Percentiles rank a stretch among this genome's conserved stretches.
phyloP scores from a whole-genome alignment of 92 coral and sea anemone genomes.

The Diadumene lineata region DNA sequence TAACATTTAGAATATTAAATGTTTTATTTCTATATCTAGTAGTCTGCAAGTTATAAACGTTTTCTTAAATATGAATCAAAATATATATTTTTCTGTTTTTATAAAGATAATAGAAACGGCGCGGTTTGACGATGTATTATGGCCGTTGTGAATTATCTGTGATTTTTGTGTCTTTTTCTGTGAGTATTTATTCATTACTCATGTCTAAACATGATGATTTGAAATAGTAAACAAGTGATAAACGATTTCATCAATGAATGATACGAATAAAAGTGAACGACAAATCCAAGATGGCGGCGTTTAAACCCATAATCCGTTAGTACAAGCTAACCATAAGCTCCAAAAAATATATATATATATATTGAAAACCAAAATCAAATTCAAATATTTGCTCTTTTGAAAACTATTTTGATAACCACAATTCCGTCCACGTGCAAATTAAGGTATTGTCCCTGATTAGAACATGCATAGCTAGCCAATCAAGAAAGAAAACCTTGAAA shows the following conservation, averaged over 20 bases:
- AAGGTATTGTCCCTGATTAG: no score
- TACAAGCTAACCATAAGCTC: no score
- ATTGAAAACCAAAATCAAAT: no score
- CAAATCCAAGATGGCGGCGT: constrained; percentile 1
- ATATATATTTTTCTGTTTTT: background rate
- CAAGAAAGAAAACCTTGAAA: no score
- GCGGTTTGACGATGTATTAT: background rate
- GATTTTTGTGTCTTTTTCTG: background rate
- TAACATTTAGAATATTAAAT: background rate
- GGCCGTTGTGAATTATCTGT: background rate
- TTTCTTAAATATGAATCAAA: background rate
- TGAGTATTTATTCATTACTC: background rate
- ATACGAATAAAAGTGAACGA: background rate
- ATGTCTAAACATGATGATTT: background rate
- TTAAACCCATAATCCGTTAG: background rate
- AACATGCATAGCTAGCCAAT: no score
- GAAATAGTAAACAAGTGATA: no score
- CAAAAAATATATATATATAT: no score
- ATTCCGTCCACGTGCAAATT: no score
- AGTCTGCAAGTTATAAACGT: background rate
- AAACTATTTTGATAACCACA: no score
- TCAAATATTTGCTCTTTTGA: no score
- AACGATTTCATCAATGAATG: background rate
- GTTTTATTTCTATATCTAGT: background rate
- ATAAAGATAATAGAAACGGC: background rate